These are phyloP conservation scores for Synanthedon myopaeformis DNA, from an alignment of 2,888 invertebrate genomes.

Conservation along the genomic window DNA sequence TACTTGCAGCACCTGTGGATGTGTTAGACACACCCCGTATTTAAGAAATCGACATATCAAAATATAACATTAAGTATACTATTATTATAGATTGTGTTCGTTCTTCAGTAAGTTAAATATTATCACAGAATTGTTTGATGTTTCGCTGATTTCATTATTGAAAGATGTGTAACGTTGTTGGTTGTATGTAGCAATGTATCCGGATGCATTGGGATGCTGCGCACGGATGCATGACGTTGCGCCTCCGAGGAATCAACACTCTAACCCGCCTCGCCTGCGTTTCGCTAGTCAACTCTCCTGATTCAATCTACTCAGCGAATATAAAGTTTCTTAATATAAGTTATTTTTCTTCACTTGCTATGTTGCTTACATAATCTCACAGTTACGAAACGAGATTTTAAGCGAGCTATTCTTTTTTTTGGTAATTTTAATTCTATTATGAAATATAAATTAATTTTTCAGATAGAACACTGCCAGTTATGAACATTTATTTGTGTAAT, in stretches of 20 bases:
- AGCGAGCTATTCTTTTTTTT: too few relatives aligned
- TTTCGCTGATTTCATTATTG: not conserved
- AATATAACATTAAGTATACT: too few relatives aligned
- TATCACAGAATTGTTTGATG: too few relatives aligned
- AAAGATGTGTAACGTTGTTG: not conserved
- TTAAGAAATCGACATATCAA: too few relatives aligned
- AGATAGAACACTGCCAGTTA: too few relatives aligned
- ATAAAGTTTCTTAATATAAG: conserved; percentile 10
- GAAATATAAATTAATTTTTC: too few relatives aligned
- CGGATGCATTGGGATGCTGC: conserved; percentile 28
- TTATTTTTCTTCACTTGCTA: not conserved
- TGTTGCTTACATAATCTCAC: conserved; percentile 2
- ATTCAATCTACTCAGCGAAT: conserved; percentile 18
- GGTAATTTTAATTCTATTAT: too few relatives aligned
- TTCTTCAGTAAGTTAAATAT: too few relatives aligned
- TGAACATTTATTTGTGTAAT: too few relatives aligned
- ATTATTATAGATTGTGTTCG: too few relatives aligned
- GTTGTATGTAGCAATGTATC: not conserved
- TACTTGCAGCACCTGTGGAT: too few relatives aligned
- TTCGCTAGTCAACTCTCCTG: conserved; percentile 19
- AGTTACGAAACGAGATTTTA: conserved; percentile 1
- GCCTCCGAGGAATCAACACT: conserved; percentile 32
- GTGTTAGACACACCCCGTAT: too few relatives aligned
- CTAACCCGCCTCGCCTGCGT: conserved; percentile 14
- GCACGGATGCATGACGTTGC: conserved; percentile 32